Conservation (phyloP, 2,113 vertebrate species). For the Tauraco erythrolophus region DNA sequence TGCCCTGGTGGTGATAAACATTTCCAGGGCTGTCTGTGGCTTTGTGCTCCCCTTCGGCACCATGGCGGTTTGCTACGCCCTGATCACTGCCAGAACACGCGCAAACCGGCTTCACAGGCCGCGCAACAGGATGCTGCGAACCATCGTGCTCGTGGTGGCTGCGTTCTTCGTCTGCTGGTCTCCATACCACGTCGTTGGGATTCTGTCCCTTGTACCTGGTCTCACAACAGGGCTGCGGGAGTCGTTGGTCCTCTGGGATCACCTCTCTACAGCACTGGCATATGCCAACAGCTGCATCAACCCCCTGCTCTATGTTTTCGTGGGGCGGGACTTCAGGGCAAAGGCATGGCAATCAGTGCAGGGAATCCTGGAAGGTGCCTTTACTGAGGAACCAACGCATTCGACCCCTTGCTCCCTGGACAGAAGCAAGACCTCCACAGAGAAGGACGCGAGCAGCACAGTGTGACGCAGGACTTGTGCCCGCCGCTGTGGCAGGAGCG, state of each 20-base stretch:
- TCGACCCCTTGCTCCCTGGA: neutral
- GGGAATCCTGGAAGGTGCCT: constrained; percentile 75
- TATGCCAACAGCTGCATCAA: constrained; percentile 86
- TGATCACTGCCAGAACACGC: constrained; percentile 56
- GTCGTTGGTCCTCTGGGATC: constrained; percentile 59
- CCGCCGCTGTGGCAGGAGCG: neutral
- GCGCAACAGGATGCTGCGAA: constrained; percentile 57
- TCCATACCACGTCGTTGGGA: constrained; percentile 79
- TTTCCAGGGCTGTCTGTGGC: constrained; percentile 73
- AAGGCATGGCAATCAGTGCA: constrained; percentile 70
- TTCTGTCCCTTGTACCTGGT: constrained; percentile 22
- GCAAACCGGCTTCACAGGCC: constrained; percentile 41
- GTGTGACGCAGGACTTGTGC: neutral
- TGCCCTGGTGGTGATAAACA: neutral
- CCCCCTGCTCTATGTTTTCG: constrained; percentile 82
- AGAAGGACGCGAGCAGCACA: neutral
- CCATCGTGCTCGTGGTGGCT: constrained; percentile 60
- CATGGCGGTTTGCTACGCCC: constrained; percentile 74
- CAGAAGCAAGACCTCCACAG: constrained; percentile 29
- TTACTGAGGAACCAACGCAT: constrained; percentile 69
- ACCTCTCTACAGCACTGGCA: constrained; percentile 69
- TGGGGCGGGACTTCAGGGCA: constrained; percentile 80
- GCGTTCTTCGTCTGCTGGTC: constrained; percentile 84
- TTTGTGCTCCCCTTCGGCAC: constrained; percentile 78
- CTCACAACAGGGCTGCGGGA: neutral